A percentile compares a stretch with the other conserved stretches of the same genome.
phyloP scores from a whole-genome alignment of 2,888 invertebrate species.

The Drosophila basisetae region DNA sequence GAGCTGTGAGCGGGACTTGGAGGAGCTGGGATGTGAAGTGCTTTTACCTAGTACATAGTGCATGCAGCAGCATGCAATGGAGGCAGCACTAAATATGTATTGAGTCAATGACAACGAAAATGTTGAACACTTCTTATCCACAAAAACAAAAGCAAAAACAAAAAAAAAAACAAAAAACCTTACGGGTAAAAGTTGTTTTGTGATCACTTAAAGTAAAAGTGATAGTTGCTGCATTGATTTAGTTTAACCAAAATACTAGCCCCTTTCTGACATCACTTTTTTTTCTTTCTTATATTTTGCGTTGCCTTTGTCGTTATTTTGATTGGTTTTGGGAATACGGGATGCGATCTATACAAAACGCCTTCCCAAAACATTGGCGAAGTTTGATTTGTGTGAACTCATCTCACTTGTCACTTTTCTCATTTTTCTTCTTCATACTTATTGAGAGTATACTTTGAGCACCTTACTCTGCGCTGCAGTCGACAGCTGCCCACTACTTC shows the following conservation, averaged over 20 bases:
- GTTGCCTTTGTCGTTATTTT: neutral
- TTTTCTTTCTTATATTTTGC: slow-evolving; percentile 9
- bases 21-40: slow-evolving; percentile 16
- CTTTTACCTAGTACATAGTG: slow-evolving; percentile 30
- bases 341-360: neutral
- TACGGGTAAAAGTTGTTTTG: slow-evolving; percentile 72
- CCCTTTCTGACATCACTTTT: slow-evolving; percentile 13
- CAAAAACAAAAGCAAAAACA: slow-evolving; percentile 32
- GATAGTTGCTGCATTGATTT: slow-evolving; percentile 65
- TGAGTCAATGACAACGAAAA: slow-evolving; percentile 42
- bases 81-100: slow-evolving; percentile 69
- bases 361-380: neutral
- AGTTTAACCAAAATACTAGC: slow-evolving; percentile 41
- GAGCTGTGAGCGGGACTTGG: neutral
- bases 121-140: slow-evolving; percentile 64
- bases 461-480: neutral
- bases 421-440: neutral
- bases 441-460: neutral
- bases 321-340: neutral
- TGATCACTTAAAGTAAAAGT: slow-evolving; percentile 57
- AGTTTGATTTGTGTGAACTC: neutral
- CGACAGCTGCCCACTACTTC: neutral
- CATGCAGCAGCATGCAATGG: slow-evolving; percentile 20
- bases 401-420: neutral
- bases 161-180: slow-evolving; percentile 44